Evolutionary conservation across 2,113 vertebrate genomes (phyloP), one percentile per base, ranked within the genome.

Genomic region (Hippocampus barbouri): DNA sequence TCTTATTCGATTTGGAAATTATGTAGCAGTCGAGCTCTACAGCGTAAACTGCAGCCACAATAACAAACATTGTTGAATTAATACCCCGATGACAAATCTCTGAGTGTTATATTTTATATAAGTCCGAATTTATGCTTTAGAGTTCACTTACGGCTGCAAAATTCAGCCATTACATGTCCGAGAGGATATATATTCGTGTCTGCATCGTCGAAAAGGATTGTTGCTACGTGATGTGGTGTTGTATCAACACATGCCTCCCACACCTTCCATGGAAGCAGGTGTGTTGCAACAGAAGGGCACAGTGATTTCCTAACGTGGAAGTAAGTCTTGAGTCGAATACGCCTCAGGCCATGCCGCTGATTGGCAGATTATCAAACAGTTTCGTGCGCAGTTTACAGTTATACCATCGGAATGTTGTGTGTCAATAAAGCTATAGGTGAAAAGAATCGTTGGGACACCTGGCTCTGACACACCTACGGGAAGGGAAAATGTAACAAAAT

Each of bases 401-500:
- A 73, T 76, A 41, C 45, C 66, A 70, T 23, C 74, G 73, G 81
- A 83, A 83, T 88, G 86, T 30, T 41, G 64, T 71, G 69, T 78
- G 66, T 66, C 73, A 74, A 68, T 23, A 65, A 70, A 71, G 61
- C 53, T 54, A 60, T 30, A 60, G n/a, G 57, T 11, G 5, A 15
- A 8, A 60, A 30, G 57, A 30, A 60, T 15, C 15, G 57, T 60
- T 30, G 57, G 57, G 14, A 15, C 25, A 30, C 57, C 25, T 30
- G 25, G 57, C 11, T 6, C 5, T 60, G 25, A 60, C 25, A 60
- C 8, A 25, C 54, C 54, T 57, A 23, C 5, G 11, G 12, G 14
- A 30, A 60, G 4, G 25, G n/a, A 56, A 56, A 23, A 56, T 23
- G n/a, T 2, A 23, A 23, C 21, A 59, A 59, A 25, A 59, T 59